A percentile compares a stretch with the other conserved stretches of the same genome.
Evolutionary conservation across 2,113 vertebrate genomes (phyloP).

Genomic region (Electrona antarctica): DNA sequence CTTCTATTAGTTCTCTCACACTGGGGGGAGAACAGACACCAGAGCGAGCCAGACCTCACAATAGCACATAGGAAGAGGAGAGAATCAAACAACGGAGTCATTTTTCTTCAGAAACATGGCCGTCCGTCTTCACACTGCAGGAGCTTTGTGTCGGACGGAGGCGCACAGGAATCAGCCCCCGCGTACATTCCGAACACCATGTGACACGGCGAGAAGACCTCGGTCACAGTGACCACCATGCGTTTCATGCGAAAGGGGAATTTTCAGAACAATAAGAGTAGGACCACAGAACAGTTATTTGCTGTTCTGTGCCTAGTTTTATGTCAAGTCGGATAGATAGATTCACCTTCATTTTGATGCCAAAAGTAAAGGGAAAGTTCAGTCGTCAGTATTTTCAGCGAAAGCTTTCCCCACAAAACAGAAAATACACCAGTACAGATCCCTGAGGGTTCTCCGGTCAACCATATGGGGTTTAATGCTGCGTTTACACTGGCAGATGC

Average conservation of each 20-base stretch:
- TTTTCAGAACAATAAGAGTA: neutral
- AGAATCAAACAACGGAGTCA: slow-evolving; percentile 69
- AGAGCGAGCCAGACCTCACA: slow-evolving; percentile 56
- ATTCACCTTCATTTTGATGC: too few relatives aligned
- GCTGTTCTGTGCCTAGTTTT: too few relatives aligned
- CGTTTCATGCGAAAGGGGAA: neutral
- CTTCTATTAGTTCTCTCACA: neutral
- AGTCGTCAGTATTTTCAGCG: too few relatives aligned
- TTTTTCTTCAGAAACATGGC: slow-evolving; percentile 65
- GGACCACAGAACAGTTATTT: too few relatives aligned
- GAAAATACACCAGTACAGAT: too few relatives aligned
- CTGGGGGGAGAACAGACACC: slow-evolving; percentile 24
- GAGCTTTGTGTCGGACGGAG: slow-evolving; percentile 56
- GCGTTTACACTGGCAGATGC: too few relatives aligned
- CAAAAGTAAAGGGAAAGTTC: too few relatives aligned
- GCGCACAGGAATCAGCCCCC: slow-evolving; percentile 49
- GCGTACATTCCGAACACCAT: slow-evolving; percentile 69
- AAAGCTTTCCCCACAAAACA: too few relatives aligned
- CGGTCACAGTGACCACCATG: slow-evolving; percentile 13
- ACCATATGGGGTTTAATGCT: too few relatives aligned
- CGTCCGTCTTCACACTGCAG: slow-evolving; percentile 43
- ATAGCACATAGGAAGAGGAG: slow-evolving; percentile 52
- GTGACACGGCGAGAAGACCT: slow-evolving; percentile 29
- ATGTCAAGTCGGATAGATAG: too few relatives aligned
- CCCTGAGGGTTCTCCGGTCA: too few relatives aligned